Conservation (phyloP, 2,797 vertebrate genomes). For the Amblyopsis hoosieri region DNA sequence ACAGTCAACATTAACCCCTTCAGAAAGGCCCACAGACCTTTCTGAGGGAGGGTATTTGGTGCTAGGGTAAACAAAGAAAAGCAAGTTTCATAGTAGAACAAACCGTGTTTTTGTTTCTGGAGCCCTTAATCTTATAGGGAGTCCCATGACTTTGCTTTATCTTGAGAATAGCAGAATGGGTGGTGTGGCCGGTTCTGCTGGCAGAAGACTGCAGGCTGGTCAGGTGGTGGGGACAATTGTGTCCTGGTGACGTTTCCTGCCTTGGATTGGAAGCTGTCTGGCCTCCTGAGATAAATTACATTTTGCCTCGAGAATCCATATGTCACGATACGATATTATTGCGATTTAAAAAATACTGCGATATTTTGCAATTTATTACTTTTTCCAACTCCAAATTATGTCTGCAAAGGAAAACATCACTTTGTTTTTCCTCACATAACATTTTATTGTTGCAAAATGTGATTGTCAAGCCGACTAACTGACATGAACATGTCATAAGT, state of each 20-base stretch:
- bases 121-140: conserved; percentile 66
- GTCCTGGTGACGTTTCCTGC: conserved; percentile 20
- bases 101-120: conserved; percentile 66
- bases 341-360: too few relatives aligned
- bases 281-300: neutral
- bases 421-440: too few relatives aligned
- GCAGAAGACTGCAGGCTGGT: conserved; percentile 31
- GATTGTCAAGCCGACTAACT: too few relatives aligned
- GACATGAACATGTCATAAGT: too few relatives aligned
- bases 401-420: too few relatives aligned
- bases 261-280: conserved; percentile 4
- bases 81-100: conserved; percentile 55
- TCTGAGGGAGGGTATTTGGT: conserved; percentile 13
- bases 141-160: conserved; percentile 80
- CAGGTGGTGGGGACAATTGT: conserved; percentile 23
- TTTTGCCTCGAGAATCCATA: too few relatives aligned
- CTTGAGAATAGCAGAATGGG: conserved; percentile 43
- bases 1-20: conserved; percentile 25
- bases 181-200: conserved; percentile 28
- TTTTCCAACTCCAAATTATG: too few relatives aligned
- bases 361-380: too few relatives aligned
- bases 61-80: conserved; percentile 8
- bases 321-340: too few relatives aligned
- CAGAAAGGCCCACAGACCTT: conserved; percentile 42
- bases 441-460: too few relatives aligned